Percentiles rank a stretch among this genome's conserved stretches.
These are phyloP conservation scores for Anolis carolinensis DNA, from an alignment of 2,113 vertebrate genomes.

Conservation along the genomic window DNA sequence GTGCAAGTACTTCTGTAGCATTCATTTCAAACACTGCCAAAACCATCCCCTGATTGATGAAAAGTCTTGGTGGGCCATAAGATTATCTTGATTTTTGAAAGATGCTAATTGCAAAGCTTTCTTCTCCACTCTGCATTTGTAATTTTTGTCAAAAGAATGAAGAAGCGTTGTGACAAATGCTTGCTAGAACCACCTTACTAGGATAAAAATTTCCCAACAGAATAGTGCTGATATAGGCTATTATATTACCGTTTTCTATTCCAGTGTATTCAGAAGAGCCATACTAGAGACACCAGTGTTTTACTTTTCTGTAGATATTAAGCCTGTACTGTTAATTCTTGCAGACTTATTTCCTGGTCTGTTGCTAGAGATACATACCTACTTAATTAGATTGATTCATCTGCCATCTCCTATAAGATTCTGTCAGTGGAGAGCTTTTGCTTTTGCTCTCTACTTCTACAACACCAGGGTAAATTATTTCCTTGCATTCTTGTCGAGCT, in stretches of 20 bases:
- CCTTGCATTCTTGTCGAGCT: slow-evolving; percentile 43
- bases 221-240: slow-evolving; percentile 52
- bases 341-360: slow-evolving; percentile 33
- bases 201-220: slow-evolving; percentile 42
- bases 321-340: slow-evolving; percentile 17
- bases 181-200: slow-evolving; percentile 33
- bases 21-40: not conserved
- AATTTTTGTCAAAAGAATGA: slow-evolving; percentile 28
- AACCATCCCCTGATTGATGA: not conserved
- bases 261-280: slow-evolving; percentile 52
- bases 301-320: slow-evolving; percentile 28
- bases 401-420: slow-evolving; percentile 46
- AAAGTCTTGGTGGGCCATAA: slow-evolving; percentile 36
- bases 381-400: slow-evolving; percentile 63
- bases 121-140: slow-evolving; percentile 38
- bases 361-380: slow-evolving; percentile 12
- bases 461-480: slow-evolving; percentile 60
- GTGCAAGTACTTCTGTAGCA: not conserved
- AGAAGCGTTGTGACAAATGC: slow-evolving; percentile 36
- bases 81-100: slow-evolving; percentile 2
- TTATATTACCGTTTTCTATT: slow-evolving; percentile 48
- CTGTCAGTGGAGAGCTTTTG: slow-evolving; percentile 32
- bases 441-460: slow-evolving; percentile 34
- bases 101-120: slow-evolving; percentile 28
- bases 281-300: slow-evolving; percentile 3